Conservation (phyloP, 2,888 invertebrate genomes). For the Bimastos eiseni region DNA sequence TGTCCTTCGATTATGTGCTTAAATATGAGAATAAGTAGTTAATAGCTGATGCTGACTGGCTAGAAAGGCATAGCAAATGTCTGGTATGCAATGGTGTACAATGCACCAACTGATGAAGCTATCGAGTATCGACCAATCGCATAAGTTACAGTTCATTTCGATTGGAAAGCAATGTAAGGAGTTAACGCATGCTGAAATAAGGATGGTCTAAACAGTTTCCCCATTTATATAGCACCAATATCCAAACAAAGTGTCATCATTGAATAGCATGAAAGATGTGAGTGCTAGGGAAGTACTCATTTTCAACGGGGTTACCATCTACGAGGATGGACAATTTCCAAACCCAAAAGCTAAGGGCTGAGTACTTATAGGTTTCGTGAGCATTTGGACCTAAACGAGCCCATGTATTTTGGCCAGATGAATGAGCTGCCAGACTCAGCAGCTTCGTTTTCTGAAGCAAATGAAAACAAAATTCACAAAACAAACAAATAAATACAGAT, state of each 20-base stretch:
- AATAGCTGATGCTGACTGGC: no score
- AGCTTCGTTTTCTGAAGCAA: not conserved
- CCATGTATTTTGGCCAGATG: not conserved
- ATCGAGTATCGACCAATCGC: no score
- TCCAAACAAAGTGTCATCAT: not conserved
- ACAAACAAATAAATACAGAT: conserved; percentile 1
- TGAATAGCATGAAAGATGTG: not conserved
- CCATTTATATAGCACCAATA: not conserved
- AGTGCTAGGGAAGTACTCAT: not conserved
- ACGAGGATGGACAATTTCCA: no score
- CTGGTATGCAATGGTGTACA: no score
- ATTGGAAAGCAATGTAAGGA: not conserved
- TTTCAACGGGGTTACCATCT: not conserved
- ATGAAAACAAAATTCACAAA: not conserved
- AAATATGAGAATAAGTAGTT: no score
- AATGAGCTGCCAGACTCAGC: not conserved
- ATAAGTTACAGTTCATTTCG: no score
- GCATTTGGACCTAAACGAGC: not conserved
- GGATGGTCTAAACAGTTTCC: not conserved
- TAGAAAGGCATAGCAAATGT: no score
- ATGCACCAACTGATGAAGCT: no score
- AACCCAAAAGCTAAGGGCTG: not conserved
- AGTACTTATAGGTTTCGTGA: not conserved
- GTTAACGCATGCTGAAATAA: not conserved
- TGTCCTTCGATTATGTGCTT: no score